Conservation (phyloP, 2,888 invertebrate species). For the Nemoura dubitans region DNA sequence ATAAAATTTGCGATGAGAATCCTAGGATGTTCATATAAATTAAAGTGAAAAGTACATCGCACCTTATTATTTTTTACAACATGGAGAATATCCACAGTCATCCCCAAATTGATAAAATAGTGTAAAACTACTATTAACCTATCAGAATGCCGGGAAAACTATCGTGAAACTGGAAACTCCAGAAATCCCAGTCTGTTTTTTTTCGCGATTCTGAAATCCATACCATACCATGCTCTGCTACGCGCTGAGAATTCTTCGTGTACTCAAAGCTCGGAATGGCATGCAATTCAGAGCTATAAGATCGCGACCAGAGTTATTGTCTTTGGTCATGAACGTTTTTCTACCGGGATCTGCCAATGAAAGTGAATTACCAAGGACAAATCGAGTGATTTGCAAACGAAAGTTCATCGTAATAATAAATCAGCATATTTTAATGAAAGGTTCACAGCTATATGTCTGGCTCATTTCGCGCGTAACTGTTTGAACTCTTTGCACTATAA, state of each 20-base stretch:
- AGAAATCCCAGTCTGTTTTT: too few relatives aligned
- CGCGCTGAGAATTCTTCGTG: background rate
- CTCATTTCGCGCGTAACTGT: background rate
- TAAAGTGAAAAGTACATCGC: too few relatives aligned
- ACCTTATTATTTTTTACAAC: background rate
- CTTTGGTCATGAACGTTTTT: background rate
- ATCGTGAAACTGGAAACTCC: too few relatives aligned
- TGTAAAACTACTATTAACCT: too few relatives aligned
- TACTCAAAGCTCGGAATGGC: background rate
- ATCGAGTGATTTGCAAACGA: constrained; percentile 29
- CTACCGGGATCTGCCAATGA: constrained; percentile 25
- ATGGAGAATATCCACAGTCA: background rate
- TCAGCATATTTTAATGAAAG: constrained; percentile 10
- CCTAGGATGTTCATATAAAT: background rate
- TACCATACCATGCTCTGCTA: too few relatives aligned
- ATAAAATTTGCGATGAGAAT: background rate
- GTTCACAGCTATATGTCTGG: background rate
- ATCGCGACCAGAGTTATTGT: background rate
- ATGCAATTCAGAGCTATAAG: background rate
- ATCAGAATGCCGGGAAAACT: too few relatives aligned
- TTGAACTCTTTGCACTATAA: background rate
- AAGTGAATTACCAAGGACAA: constrained; percentile 40
- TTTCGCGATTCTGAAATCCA: too few relatives aligned
- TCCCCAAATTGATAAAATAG: too few relatives aligned
- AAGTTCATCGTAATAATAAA: constrained; percentile 37